phyloP scores from a whole-genome alignment of 2,797 vertebrate genomes.

The Hippopotamyrus pictus region DNA sequence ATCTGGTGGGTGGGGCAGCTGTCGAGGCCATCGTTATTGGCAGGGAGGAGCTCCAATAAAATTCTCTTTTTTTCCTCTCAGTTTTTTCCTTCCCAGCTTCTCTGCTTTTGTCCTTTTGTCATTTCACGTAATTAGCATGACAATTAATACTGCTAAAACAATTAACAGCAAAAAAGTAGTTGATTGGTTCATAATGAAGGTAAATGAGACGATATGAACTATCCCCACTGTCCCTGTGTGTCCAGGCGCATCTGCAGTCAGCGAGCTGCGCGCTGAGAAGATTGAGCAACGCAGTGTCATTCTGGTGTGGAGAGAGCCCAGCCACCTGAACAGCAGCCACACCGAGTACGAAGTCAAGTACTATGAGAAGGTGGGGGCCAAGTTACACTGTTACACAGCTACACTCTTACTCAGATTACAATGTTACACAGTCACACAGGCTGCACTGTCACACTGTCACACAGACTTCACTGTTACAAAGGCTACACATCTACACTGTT shows the following conservation, averaged over 20 bases:
- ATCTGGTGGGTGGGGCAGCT: background rate
- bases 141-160: background rate
- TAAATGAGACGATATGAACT: background rate
- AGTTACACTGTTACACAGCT: background rate
- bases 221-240: background rate
- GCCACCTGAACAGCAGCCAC: constrained; percentile 63
- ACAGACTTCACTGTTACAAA: background rate
- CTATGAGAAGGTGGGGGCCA: constrained; percentile 79
- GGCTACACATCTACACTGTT: no score
- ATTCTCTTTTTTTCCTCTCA: background rate
- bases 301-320: constrained; percentile 77
- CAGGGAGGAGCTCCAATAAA: background rate
- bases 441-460: background rate
- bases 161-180: background rate
- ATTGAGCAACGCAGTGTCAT: constrained; percentile 83
- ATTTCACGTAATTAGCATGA: background rate
- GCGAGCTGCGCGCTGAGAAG: constrained; percentile 71
- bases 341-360: constrained; percentile 89
- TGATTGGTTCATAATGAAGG: background rate
- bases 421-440: background rate
- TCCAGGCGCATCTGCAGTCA: constrained; percentile 69
- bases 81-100: background rate
- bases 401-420: background rate
- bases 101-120: background rate
- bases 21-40: background rate